phyloP scores from a whole-genome alignment of 2,888 invertebrate species.

The Drosophila leonis region DNA sequence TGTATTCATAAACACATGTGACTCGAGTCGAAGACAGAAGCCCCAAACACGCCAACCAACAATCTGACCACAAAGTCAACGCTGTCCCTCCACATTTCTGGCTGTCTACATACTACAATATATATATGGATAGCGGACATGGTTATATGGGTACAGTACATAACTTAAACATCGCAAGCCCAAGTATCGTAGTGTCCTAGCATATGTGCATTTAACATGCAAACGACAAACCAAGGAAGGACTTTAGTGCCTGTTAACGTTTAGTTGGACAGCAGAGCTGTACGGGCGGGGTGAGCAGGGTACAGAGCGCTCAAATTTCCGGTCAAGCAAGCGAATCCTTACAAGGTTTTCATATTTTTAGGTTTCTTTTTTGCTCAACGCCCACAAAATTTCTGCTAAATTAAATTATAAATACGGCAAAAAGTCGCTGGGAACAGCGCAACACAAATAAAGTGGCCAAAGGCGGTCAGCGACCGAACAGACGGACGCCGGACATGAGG shows the following conservation, averaged over 20 bases:
- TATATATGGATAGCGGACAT: conserved; percentile 35
- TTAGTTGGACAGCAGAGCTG: conserved; percentile 19
- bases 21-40: conserved; percentile 42
- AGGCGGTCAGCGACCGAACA: conserved; percentile 36
- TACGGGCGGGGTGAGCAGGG: not conserved
- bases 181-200: conserved; percentile 36
- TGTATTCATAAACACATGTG: conserved; percentile 77
- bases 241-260: conserved; percentile 56
- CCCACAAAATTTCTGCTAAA: conserved; percentile 81
- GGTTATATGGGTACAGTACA: conserved; percentile 56
- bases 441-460: conserved; percentile 64
- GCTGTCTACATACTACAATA: conserved; percentile 28
- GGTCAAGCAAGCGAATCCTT: conserved; percentile 78
- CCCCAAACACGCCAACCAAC: conserved; percentile 73
- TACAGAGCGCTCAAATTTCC: conserved; percentile 67
- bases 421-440: conserved; percentile 64
- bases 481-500: not conserved
- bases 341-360: conserved; percentile 56
- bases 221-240: conserved; percentile 56
- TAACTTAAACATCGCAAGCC: conserved; percentile 64
- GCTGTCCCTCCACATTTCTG: conserved; percentile 23
- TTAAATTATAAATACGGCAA: conserved; percentile 79
- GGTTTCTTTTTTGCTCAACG: conserved; percentile 67
- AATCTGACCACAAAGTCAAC: conserved; percentile 67
- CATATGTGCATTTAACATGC: conserved; percentile 77